Conservation (phyloP, 2,888 invertebrate species). For the Dolichopus griseipennis region DNA sequence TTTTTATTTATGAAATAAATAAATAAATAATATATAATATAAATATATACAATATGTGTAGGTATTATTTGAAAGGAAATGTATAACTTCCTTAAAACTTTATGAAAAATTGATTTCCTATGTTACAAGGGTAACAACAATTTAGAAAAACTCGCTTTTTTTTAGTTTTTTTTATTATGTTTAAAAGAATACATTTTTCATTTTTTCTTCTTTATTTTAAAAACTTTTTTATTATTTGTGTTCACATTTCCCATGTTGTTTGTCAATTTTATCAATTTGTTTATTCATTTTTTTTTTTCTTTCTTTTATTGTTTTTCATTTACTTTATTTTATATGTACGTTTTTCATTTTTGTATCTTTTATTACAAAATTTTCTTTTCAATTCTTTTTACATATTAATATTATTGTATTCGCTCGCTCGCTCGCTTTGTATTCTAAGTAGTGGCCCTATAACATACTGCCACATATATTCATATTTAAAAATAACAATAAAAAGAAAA, state of each 20-base stretch:
- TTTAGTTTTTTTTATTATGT: neutral
- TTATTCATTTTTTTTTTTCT: neutral
- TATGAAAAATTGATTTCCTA: slow-evolving; percentile 1
- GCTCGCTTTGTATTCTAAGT: too few relatives aligned
- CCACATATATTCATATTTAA: neutral
- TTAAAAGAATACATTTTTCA: neutral
- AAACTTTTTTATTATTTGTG: neutral
- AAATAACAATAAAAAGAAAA: neutral
- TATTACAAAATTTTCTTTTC: neutral
- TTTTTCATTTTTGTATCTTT: neutral
- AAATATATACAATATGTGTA: too few relatives aligned
- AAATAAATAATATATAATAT: neutral
- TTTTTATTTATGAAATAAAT: neutral
- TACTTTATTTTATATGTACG: too few relatives aligned
- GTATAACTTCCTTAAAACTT: neutral
- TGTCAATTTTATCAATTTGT: neutral
- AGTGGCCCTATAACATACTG: neutral
- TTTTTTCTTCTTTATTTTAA: neutral
- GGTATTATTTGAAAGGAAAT: neutral
- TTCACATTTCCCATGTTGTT: slow-evolving; percentile 1
- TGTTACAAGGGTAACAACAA: neutral
- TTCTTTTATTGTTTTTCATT: neutral
- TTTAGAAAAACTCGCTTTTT: neutral
- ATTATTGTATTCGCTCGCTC: neutral
- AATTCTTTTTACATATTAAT: neutral